Conservation (phyloP, 2,888 invertebrate species). For the Troilus luridus region DNA sequence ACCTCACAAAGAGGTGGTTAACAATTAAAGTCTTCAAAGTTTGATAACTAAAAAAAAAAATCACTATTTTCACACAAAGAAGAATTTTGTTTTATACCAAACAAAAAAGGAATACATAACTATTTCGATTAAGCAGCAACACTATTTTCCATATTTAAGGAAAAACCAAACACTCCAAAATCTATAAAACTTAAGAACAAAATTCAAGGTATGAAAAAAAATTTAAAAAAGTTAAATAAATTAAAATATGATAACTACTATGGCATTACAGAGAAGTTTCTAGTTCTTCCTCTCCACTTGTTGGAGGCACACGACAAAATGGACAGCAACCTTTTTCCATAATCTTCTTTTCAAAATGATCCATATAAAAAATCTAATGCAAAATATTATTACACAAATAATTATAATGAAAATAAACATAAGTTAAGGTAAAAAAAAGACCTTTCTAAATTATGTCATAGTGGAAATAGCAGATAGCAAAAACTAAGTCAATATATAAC, state of each 20-base stretch:
- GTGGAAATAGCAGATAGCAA: not conserved
- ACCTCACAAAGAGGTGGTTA: not conserved
- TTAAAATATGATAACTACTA: not conserved
- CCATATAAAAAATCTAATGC: constrained; percentile 92
- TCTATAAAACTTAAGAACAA: not conserved
- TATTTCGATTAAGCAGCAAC: not conserved
- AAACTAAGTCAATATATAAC: not conserved
- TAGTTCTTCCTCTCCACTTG: constrained; percentile 24
- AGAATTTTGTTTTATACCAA: not conserved
- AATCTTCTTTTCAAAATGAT: constrained; percentile 95
- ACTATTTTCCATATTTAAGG: not conserved
- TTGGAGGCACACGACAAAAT: constrained; percentile 81
- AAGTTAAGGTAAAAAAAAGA: not conserved
- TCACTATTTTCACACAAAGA: not conserved
- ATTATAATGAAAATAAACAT: no score
- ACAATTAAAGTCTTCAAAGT: not conserved
- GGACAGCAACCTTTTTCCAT: constrained; percentile 93
- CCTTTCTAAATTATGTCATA: not conserved
- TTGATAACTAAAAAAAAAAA: not conserved
- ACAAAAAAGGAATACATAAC: not conserved
- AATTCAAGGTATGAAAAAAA: not conserved
- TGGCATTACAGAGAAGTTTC: constrained; percentile 35
- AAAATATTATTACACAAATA: constrained; percentile 59
- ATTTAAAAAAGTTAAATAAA: not conserved
- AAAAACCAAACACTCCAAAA: not conserved